Base-by-base conservation (phyloP, 1,140 invertebrate species). In the Bradynema listronoti region DNA sequence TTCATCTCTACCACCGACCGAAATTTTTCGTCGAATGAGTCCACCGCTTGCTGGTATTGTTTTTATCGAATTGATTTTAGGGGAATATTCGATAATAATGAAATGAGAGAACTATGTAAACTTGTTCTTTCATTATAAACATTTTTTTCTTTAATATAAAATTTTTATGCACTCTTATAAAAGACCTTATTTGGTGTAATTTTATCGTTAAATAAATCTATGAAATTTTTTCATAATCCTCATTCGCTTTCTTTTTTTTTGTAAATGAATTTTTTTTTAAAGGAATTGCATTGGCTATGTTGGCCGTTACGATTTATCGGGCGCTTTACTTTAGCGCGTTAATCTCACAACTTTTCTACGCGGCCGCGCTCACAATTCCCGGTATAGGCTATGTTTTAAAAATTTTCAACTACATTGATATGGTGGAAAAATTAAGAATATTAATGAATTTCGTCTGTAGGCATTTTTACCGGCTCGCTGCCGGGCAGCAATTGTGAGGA, bases 1-100 rank as follows among this genome's bases (percentile, higher is more conserved):
- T 45, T 27, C 49, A 7, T 51, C 49, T 19, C 19, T 29, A 30
- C 49, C 49, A 27, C 27, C 49, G 49, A 27, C 24, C 16, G 16
- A 51, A 45, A 27, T 51, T 51, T 51, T 51, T 29, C 24, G 25
- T 19, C 49, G 27, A 45, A 22, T 51, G 24, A 45, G 49, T 45
- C 49, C 49, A 30, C 22, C 49, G 19, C 3, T 51, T 19, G 3
- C 39, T 16, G 49, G 3, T 51, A 30, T 27, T 43, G 22, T 9
- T 43, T 9, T n/a, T n/a, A n/a, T n/a, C n/a, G n/a, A n/a, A n/a
- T n/a, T n/a, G n/a, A n/a, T n/a, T n/a, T n/a, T n/a, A n/a, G n/a
- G n/a, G n/a, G n/a, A n/a, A n/a, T n/a, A n/a, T n/a, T n/a, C n/a
- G n/a, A n/a, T n/a, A n/a, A n/a, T n/a, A n/a, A n/a, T n/a, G n/a